A percentile compares a stretch with the other conserved stretches of the same genome.
phyloP scores from a whole-genome alignment of 1,140 invertebrate genomes.

The Homalodisca vitripennis region DNA sequence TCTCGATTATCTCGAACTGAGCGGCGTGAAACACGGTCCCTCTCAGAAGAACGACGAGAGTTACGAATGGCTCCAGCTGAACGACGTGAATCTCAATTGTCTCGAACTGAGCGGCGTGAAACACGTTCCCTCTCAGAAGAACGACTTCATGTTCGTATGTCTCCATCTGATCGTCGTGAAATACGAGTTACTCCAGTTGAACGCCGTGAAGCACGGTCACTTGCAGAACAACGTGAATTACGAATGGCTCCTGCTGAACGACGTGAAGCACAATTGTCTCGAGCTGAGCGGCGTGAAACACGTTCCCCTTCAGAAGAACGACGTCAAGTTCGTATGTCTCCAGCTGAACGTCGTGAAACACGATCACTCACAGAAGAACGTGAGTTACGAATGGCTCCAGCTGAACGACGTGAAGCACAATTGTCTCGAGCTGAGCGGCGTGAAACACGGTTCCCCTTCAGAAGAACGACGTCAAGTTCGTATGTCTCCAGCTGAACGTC shows the following conservation, averaged over 20 bases:
- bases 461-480: too few species aligned
- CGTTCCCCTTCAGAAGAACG: too few species aligned
- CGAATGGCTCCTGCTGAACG: too few species aligned
- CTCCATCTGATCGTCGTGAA: too few species aligned
- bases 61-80: not conserved
- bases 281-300: too few species aligned
- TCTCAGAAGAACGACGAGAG: constrained; percentile 16
- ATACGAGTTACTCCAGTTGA: not conserved
- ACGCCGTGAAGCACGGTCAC: constrained; percentile 9
- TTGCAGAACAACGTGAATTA: not conserved
- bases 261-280: too few species aligned
- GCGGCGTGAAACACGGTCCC: not conserved
- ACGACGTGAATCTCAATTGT: not conserved
- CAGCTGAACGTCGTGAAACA: constrained; percentile 8
- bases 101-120: constrained; percentile 7
- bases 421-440: too few species aligned
- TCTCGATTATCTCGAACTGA: not conserved
- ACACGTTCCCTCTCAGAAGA: not conserved
- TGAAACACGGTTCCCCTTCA: too few species aligned
- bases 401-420: constrained; percentile 1
- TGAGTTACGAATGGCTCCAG: not conserved
- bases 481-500: too few species aligned
- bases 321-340: not conserved
- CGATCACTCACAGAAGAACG: not conserved
- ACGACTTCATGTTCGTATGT: not conserved